phyloP scores from a whole-genome alignment of 2,888 invertebrate species.

The Limenitis camilla region DNA sequence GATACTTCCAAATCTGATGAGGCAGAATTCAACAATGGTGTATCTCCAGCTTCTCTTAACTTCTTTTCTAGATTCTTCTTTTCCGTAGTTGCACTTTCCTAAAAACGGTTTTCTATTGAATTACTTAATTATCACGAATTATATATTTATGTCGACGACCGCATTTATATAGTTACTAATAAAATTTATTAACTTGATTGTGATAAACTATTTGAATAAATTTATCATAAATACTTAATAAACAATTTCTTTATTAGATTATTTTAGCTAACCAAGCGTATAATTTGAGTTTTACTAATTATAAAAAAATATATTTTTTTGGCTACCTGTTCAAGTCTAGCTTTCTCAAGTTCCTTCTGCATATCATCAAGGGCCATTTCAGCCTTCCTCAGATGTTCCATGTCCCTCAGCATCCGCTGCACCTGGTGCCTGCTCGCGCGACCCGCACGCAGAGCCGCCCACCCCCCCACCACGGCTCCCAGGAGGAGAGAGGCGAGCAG shows the following conservation, averaged over 20 bases:
- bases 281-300: too few species aligned
- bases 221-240: too few species aligned
- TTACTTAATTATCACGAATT: not conserved
- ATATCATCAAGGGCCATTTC: constrained; percentile 90
- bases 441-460: constrained; percentile 94
- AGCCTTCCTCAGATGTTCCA: constrained; percentile 93
- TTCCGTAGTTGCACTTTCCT: constrained; percentile 87
- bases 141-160: too few species aligned
- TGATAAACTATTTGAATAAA: not conserved
- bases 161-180: not conserved
- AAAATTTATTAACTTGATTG: not conserved
- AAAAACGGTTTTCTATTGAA: constrained; percentile 27
- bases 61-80: constrained; percentile 88
- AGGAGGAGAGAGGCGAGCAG: constrained; percentile 87
- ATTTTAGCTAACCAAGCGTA: too few species aligned
- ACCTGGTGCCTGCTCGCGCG: constrained; percentile 90
- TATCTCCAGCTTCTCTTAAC: constrained; percentile 83
- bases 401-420: constrained; percentile 93
- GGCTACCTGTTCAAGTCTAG: constrained; percentile 83
- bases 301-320: too few species aligned
- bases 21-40: constrained; percentile 78
- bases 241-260: too few species aligned
- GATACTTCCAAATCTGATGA: constrained; percentile 88
- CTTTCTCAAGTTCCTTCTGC: constrained; percentile 88
- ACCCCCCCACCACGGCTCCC: constrained; percentile 89